These are phyloP conservation scores for Drosophila sturtevanti DNA, from an alignment of 1,140 invertebrate species.

Conservation along the genomic window DNA sequence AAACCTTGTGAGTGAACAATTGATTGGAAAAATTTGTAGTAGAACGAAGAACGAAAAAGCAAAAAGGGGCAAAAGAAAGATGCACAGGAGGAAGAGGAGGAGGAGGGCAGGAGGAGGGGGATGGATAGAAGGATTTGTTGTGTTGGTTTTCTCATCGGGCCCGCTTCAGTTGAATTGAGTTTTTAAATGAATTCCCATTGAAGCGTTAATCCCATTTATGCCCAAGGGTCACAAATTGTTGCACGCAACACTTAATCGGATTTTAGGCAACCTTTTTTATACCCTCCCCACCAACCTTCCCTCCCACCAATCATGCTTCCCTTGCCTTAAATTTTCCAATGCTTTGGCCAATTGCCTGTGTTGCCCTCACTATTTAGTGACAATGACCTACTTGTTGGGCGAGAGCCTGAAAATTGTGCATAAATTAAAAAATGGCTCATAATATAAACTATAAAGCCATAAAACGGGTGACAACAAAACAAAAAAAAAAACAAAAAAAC, in stretches of 20 bases:
- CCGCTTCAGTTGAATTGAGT: constrained; percentile 43
- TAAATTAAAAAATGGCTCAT: constrained; percentile 73
- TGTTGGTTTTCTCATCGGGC: constrained; percentile 17
- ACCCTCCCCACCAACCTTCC: neutral
- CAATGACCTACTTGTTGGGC: constrained; percentile 70
- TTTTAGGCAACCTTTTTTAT: constrained; percentile 42
- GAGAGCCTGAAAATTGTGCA: constrained; percentile 64
- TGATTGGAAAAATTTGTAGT: constrained; percentile 61
- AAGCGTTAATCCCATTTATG: constrained; percentile 75
- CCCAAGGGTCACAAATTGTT: constrained; percentile 61
- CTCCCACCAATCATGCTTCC: neutral
- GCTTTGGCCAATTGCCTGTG: constrained; percentile 57
- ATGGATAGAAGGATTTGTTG: constrained; percentile 43
- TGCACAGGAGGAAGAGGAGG: constrained; percentile 25
- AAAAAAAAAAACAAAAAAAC: neutral
- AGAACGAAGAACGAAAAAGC: neutral
- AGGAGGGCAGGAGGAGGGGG: neutral
- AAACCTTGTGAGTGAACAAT: constrained; percentile 67
- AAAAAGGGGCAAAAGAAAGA: neutral
- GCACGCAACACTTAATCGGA: constrained; percentile 69
- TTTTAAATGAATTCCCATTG: constrained; percentile 70
- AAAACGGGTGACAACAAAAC: constrained; percentile 43
- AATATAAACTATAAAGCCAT: constrained; percentile 70
- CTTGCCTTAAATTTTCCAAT: neutral
- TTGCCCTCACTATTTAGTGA: constrained; percentile 62